phyloP scores from a whole-genome alignment of 2,113 vertebrate genomes.

The Pleuronectes platessa region DNA sequence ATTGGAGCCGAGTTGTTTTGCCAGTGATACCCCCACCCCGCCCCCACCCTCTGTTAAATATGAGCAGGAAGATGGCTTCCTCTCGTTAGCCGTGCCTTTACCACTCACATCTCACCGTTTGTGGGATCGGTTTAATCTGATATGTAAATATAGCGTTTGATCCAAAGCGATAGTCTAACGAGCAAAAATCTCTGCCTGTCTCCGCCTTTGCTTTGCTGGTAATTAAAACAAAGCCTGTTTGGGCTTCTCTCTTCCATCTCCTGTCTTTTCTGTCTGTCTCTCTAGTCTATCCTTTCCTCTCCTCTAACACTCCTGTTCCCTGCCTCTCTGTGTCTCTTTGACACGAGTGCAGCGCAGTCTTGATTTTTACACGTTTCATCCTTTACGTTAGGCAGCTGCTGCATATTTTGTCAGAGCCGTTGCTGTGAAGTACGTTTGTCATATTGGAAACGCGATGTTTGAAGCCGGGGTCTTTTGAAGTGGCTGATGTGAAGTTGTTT shows the following conservation, averaged over 20 bases:
- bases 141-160: conserved; percentile 96
- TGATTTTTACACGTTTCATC: conserved; percentile 84
- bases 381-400: conserved; percentile 85
- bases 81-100: conserved; percentile 88
- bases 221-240: conserved; percentile 91
- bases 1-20: conserved; percentile 86
- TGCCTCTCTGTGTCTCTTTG: conserved; percentile 78
- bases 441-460: conserved; percentile 74
- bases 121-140: conserved; percentile 92
- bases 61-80: conserved; percentile 84
- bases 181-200: conserved; percentile 80
- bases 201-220: conserved; percentile 74
- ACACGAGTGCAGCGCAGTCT: conserved; percentile 82
- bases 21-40: conserved; percentile 21
- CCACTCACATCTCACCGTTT: conserved; percentile 90
- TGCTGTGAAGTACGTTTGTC: conserved; percentile 78
- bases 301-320: conserved; percentile 54
- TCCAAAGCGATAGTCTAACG: conserved; percentile 90
- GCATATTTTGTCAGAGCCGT: conserved; percentile 76
- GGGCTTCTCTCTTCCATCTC: conserved; percentile 66
- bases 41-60: conserved; percentile 13
- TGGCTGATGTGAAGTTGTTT: conserved; percentile 73
- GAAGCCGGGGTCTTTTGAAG: conserved; percentile 80
- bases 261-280: conserved; percentile 60
- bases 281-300: conserved; percentile 55